Base-by-base conservation (phyloP, 2,888 invertebrate species). In the Nymphalis polychloros region DNA sequence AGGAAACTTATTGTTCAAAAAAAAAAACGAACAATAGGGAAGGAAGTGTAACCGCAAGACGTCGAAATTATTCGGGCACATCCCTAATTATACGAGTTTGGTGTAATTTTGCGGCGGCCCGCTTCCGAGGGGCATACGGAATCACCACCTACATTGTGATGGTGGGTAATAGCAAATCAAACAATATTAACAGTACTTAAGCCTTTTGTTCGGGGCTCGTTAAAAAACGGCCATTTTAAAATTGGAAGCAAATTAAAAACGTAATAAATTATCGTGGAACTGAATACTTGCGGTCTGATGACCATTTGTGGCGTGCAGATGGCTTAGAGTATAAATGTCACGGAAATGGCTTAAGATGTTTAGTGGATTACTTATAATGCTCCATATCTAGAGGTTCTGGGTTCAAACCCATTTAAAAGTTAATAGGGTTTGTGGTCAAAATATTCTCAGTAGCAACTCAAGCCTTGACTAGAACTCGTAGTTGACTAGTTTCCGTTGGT, bases 11-110 rank as follows among this genome's bases (percentile, higher is more conserved):
- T 71, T 67, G 78, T 41, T 41, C 23, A 23, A 41, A 41, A 41
- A 79, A 84, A 81, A 76, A 77, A 77, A 59, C 72, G 74, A 84
- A 92, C 92, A 92, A 92, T 89, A 79, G 86, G 86, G 84, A 87
- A 91, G 92, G 92, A 91, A 92, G 86, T 81, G 78, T 78, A 80
- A 90, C 92, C 91, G 84, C 92, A 91, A 89, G 88, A 83, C 82
- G 76, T 81, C 77, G 77, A 84, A 91, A 90, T 88, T 87, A 84
- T 82, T 78, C 72, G 76, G 81, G 81, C 78, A 80, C 84, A 78
- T 83, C 87, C 88, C 81, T 92, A 92, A 92, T 92, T 90, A 92
- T 81, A 90, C 79, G 85, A 85, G 41, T 41, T 13, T 82, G 85
- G 86, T 85, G 84, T 90, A 90, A 90, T 91, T 90, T 90, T 87